These are phyloP conservation scores for Drosophila insularis DNA, from an alignment of 1,140 invertebrate genomes.

Conservation along the genomic window DNA sequence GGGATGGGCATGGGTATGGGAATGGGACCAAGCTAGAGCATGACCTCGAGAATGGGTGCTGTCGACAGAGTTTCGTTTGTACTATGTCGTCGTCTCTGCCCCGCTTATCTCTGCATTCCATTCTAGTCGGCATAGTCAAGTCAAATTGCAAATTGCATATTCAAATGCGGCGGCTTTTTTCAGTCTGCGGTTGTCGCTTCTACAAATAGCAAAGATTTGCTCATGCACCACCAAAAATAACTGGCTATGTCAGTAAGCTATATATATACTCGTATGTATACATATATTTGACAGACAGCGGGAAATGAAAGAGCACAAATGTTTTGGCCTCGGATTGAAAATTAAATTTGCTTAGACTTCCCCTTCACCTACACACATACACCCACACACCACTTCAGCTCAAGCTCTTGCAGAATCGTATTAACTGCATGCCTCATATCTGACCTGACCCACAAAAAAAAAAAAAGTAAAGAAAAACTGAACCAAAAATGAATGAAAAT, in stretches of 20 bases:
- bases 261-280: constrained; percentile 17
- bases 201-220: constrained; percentile 79
- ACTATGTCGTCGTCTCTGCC: constrained; percentile 36
- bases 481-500: not conserved
- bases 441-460: constrained; percentile 67
- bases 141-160: constrained; percentile 80
- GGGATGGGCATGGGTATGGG: not conserved
- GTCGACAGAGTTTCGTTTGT: constrained; percentile 28
- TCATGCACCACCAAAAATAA: constrained; percentile 74
- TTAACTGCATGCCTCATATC: constrained; percentile 62
- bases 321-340: constrained; percentile 72
- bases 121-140: constrained; percentile 55
- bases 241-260: constrained; percentile 52
- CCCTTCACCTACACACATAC: too few relatives aligned
- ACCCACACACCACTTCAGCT: not conserved
- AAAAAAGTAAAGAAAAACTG: not conserved
- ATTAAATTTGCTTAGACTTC: constrained; percentile 58
- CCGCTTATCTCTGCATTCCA: constrained; percentile 9
- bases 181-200: constrained; percentile 72
- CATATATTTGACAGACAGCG: constrained; percentile 41
- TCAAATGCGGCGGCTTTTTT: constrained; percentile 77
- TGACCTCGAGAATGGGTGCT: constrained; percentile 17
- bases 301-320: constrained; percentile 55
- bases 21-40: not conserved
- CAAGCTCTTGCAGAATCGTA: constrained; percentile 53